Percentiles rank a stretch among this genome's conserved stretches.
These are phyloP conservation scores for Lycophotia porphyrea DNA, from an alignment of 2,888 invertebrate genomes.

Conservation along the genomic window DNA sequence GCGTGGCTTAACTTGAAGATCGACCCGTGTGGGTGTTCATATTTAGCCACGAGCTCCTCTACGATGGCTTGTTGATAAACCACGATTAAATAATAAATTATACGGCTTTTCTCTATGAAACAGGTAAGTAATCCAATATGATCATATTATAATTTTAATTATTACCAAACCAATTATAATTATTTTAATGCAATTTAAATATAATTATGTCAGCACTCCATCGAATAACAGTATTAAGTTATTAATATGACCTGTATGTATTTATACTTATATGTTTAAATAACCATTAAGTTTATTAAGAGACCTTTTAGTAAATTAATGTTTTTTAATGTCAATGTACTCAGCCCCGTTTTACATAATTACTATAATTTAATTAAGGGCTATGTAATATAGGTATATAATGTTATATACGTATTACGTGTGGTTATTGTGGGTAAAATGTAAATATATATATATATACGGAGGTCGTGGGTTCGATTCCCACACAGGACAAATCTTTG, in stretches of 20 bases:
- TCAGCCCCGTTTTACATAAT: constrained; percentile 21
- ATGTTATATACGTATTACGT: neutral
- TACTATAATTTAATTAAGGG: constrained; percentile 36
- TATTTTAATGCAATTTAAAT: constrained; percentile 33
- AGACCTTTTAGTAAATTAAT: constrained; percentile 56
- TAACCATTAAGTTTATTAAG: constrained; percentile 48
- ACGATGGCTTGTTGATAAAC: neutral
- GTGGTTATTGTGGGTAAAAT: too few relatives aligned
- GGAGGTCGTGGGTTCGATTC: too few relatives aligned
- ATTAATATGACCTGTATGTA: constrained; percentile 29
- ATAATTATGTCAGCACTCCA: neutral
- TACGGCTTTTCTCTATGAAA: neutral
- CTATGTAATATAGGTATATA: neutral
- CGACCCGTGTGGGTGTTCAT: neutral
- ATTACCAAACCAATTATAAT: constrained; percentile 4
- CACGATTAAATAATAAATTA: neutral
- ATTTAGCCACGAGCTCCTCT: neutral
- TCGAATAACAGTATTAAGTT: constrained; percentile 25
- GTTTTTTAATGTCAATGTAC: constrained; percentile 8
- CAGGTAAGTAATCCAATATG: neutral
- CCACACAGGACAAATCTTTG: too few relatives aligned
- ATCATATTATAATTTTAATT: constrained; percentile 3
- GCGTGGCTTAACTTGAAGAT: neutral
- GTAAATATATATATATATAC: too few relatives aligned
- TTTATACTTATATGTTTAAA: neutral